Percentiles rank a stretch among this genome's conserved stretches.
Evolutionary conservation across 2,797 vertebrate species (phyloP).

Genomic region (Gephyroberyx darwinii): DNA sequence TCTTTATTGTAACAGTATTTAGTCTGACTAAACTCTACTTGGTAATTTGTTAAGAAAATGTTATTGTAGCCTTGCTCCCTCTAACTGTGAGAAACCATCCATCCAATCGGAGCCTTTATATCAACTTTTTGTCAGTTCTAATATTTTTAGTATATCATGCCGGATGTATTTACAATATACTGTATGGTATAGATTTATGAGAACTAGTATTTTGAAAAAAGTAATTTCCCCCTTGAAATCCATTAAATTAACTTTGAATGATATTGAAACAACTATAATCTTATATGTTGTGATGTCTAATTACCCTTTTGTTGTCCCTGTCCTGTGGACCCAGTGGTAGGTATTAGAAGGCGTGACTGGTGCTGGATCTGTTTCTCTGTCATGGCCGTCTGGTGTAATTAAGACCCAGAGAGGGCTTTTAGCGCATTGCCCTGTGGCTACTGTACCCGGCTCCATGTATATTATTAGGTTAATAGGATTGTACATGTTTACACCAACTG

Average conservation of each 20-base stretch:
- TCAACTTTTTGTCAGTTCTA: neutral
- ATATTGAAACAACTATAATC: slow-evolving; percentile 17
- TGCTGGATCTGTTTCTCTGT: slow-evolving; percentile 53
- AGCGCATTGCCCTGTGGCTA: slow-evolving; percentile 40
- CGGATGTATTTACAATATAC: neutral
- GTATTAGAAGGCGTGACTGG: slow-evolving; percentile 29
- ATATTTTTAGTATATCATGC: neutral
- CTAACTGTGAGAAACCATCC: too few relatives aligned
- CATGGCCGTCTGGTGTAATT: slow-evolving; percentile 59
- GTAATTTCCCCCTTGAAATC: neutral
- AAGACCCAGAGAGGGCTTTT: slow-evolving; percentile 53
- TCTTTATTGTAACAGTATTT: too few relatives aligned
- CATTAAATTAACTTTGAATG: slow-evolving; percentile 5
- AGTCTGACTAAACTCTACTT: too few relatives aligned
- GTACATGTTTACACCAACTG: slow-evolving; percentile 72
- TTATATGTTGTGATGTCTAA: slow-evolving; percentile 13
- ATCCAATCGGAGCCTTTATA: too few relatives aligned
- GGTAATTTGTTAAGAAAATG: neutral
- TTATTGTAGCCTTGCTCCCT: neutral
- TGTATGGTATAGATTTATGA: neutral
- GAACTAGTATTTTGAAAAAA: neutral
- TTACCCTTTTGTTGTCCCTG: slow-evolving; percentile 30
- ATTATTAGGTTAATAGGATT: slow-evolving; percentile 75
- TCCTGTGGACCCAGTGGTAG: slow-evolving; percentile 29
- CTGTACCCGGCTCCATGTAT: slow-evolving; percentile 54